A percentile compares a stretch with the other conserved stretches of the same genome.
These are phyloP conservation scores for Peromyscus attwateri DNA, from an alignment of 2,797 vertebrate genomes.

Conservation along the genomic window DNA sequence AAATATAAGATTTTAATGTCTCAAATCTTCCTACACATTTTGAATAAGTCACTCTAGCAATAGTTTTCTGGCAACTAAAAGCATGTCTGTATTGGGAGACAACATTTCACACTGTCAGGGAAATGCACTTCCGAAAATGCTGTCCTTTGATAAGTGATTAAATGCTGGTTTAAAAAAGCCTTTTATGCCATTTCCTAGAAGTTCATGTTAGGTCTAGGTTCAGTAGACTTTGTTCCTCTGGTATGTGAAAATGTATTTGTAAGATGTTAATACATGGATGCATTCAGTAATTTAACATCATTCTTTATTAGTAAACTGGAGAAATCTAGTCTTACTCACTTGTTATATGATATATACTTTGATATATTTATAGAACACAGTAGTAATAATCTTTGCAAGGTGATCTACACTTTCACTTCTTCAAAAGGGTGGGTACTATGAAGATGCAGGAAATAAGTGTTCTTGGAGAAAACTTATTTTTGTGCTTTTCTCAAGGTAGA, in stretches of 20 bases:
- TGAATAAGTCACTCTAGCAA: conserved; percentile 39
- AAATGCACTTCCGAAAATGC: conserved; percentile 1
- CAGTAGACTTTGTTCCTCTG: background rate
- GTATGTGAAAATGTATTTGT: background rate
- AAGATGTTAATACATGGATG: background rate
- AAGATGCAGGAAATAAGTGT: background rate
- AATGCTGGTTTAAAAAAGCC: background rate
- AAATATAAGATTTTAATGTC: conserved; percentile 50
- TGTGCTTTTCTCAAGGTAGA: background rate
- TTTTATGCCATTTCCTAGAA: background rate
- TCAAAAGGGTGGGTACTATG: background rate
- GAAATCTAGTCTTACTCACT: conserved; percentile 14
- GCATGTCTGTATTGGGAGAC: background rate
- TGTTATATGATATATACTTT: background rate
- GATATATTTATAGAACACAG: background rate
- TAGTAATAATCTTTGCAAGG: background rate
- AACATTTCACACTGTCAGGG: conserved; percentile 48
- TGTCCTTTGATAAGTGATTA: conserved; percentile 26
- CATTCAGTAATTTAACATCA: background rate
- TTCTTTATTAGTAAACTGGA: background rate
- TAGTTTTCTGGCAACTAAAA: conserved; percentile 17
- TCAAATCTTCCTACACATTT: background rate
- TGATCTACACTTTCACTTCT: background rate
- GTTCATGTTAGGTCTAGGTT: background rate
- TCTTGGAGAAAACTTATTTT: background rate